Conservation (phyloP, 1,140 invertebrate genomes). For the Cyrtorhinus lividipennis region DNA sequence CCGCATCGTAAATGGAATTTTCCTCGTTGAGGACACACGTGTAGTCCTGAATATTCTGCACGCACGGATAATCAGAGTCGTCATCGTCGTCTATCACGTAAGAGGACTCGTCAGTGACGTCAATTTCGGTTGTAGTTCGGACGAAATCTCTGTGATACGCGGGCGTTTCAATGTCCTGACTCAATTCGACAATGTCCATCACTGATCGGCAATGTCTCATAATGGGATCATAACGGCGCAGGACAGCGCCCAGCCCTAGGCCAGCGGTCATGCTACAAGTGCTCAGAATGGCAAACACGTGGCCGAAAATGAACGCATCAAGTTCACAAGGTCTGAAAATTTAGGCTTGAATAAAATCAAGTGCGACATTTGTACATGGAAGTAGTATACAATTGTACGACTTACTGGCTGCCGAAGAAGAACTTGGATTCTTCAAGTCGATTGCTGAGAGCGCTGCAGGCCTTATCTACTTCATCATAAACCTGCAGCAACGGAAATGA, state of each 20-base stretch:
- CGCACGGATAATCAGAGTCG: not conserved
- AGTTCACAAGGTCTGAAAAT: constrained; percentile 45
- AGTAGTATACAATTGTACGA: constrained; percentile 20
- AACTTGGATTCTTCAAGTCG: constrained; percentile 61
- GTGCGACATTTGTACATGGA: not conserved
- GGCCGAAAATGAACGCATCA: constrained; percentile 58
- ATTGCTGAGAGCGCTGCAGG: constrained; percentile 70
- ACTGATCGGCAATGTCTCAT: constrained; percentile 11
- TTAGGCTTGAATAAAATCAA: too few species aligned
- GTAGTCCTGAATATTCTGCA: constrained; percentile 10
- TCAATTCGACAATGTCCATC: not conserved
- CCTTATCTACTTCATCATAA: constrained; percentile 61
- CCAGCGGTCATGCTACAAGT: constrained; percentile 8
- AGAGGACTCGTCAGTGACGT: constrained; percentile 10
- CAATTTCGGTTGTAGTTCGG: not conserved
- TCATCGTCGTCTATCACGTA: constrained; percentile 14
- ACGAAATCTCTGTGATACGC: constrained; percentile 4
- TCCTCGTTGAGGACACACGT: constrained; percentile 10
- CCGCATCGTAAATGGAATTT: constrained; percentile 11
- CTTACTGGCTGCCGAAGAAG: constrained; percentile 66
- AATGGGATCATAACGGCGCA: not conserved
- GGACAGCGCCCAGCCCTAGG: constrained; percentile 10
- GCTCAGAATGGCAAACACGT: constrained; percentile 46
- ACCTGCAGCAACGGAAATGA: constrained; percentile 35
- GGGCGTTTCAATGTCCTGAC: not conserved